Evolutionary conservation across 30 jellyfish, hydroid and myxozoan genomes (phyloP).

Genomic region (Cassiopea andromeda): DNA sequence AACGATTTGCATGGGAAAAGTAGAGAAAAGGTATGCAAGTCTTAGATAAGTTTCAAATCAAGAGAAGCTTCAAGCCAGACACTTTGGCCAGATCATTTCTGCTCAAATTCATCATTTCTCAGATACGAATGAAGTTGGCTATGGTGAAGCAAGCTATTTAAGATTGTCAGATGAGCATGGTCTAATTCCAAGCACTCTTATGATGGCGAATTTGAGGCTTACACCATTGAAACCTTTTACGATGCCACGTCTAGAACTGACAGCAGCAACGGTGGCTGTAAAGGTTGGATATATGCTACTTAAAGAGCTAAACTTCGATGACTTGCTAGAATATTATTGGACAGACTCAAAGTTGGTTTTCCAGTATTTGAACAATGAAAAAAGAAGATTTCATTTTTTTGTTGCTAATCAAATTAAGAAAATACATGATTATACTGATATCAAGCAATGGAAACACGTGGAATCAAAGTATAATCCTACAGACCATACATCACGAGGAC

Average conservation of each 20-base stretch:
- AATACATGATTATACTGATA: conserved; percentile 1
- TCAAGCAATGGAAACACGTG: conserved; percentile 18
- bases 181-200: conserved; percentile 18
- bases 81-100: conserved; percentile 7
- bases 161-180: conserved; percentile 22
- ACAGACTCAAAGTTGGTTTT: conserved; percentile 41
- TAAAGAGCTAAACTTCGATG: conserved; percentile 20
- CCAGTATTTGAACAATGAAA: conserved; percentile 27
- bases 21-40: conserved; percentile 15
- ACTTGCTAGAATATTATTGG: conserved; percentile 18
- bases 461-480: conserved; percentile 22
- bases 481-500: conserved; percentile 36
- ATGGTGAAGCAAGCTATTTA: conserved; percentile 34
- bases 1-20: conserved; percentile 13
- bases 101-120: conserved; percentile 17
- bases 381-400: conserved; percentile 31
- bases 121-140: neutral
- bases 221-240: conserved; percentile 18
- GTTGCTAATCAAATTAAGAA: conserved; percentile 8
- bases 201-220: conserved; percentile 51
- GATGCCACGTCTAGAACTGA: conserved; percentile 45
- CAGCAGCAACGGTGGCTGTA: conserved; percentile 48
- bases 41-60: neutral
- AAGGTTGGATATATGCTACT: conserved; percentile 23
- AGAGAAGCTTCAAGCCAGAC: conserved; percentile 13